phyloP scores from a whole-genome alignment of 2,113 vertebrate species.

The Gobio gobio region DNA sequence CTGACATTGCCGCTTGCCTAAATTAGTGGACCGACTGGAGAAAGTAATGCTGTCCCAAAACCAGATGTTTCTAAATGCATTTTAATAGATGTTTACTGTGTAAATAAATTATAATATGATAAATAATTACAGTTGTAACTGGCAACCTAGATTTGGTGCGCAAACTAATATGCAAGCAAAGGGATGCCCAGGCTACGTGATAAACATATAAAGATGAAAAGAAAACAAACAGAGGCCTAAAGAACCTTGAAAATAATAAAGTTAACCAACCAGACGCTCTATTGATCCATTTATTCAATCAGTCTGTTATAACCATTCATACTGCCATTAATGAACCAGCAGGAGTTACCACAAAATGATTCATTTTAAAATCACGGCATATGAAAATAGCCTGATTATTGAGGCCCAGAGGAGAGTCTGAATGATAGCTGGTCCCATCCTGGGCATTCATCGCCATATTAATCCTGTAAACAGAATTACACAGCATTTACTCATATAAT shows the following conservation, averaged over 20 bases:
- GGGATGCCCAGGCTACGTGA: not conserved
- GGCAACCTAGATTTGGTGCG: not conserved
- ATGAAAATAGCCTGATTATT: constrained; percentile 31
- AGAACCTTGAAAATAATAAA: constrained; percentile 8
- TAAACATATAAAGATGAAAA: constrained; percentile 19
- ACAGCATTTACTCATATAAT: constrained; percentile 52
- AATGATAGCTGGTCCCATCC: not conserved
- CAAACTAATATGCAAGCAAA: constrained; percentile 11
- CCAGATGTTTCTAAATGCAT: constrained; percentile 22
- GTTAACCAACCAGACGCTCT: not conserved
- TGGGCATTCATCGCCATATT: constrained; percentile 33
- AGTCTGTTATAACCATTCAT: constrained; percentile 26
- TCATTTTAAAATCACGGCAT: not conserved
- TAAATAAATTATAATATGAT: constrained; percentile 23
- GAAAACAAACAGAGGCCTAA: not conserved
- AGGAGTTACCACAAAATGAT: not conserved
- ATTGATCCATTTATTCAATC: constrained; percentile 18
- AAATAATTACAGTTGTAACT: constrained; percentile 28
- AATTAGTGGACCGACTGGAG: constrained; percentile 53
- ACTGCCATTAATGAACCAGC: constrained; percentile 36
- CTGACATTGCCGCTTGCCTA: constrained; percentile 66
- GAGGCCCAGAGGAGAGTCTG: constrained; percentile 36
- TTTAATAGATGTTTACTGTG: constrained; percentile 3
- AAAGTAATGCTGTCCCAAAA: constrained; percentile 51
- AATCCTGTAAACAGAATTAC: constrained; percentile 52